Conservation (phyloP, 2,888 invertebrate species). For the Pediacus dermestoides region DNA sequence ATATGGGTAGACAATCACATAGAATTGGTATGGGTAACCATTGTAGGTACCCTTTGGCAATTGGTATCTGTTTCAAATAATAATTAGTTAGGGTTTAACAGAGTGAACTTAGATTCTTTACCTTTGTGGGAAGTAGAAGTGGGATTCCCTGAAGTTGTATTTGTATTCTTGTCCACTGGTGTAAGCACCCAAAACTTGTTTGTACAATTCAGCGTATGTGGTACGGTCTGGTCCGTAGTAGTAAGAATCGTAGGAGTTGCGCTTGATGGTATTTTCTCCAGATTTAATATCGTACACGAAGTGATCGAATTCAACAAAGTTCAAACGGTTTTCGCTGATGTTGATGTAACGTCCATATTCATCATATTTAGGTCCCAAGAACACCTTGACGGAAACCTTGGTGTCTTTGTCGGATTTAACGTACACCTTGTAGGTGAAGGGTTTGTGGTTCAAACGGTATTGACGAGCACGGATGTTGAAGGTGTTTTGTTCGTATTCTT, state of each 20-base stretch:
- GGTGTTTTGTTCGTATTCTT: conserved; percentile 50
- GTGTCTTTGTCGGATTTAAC: conserved; percentile 58
- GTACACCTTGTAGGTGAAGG: conserved; percentile 60
- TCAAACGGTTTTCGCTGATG: conserved; percentile 56
- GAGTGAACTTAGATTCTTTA: conserved; percentile 8
- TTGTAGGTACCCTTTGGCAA: conserved; percentile 66
- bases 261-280: conserved; percentile 65
- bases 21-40: conserved; percentile 59
- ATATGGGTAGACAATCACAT: conserved; percentile 51
- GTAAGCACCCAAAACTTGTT: conserved; percentile 55
- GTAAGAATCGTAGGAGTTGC: conserved; percentile 64
- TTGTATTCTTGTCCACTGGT: conserved; percentile 53
- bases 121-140: conserved; percentile 66
- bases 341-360: conserved; percentile 53
- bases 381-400: conserved; percentile 61
- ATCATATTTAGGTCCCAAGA: conserved; percentile 68
- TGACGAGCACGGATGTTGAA: conserved; percentile 59
- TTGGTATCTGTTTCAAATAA: conserved; percentile 54
- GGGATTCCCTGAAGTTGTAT: conserved; percentile 51
- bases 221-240: conserved; percentile 62
- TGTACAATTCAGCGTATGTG: conserved; percentile 61
- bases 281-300: conserved; percentile 58
- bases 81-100: background rate
- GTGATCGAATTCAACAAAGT: conserved; percentile 60
- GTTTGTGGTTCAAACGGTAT: conserved; percentile 67